Conservation (phyloP, 2,888 invertebrate genomes). For the Notocelia uddmanniana region DNA sequence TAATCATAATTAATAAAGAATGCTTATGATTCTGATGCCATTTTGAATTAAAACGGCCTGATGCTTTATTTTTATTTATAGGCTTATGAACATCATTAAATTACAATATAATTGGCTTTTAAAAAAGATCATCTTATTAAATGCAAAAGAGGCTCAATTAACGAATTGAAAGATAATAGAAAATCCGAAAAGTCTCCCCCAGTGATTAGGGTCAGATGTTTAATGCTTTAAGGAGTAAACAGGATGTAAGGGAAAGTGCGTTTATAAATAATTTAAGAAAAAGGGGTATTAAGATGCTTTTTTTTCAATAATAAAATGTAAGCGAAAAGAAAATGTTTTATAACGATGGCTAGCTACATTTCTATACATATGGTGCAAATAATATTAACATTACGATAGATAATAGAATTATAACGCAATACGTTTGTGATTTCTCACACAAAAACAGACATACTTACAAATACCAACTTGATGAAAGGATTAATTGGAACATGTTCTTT, state of each 20-base stretch:
- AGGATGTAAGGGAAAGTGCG: conserved; percentile 5
- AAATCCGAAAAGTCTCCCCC: conserved; percentile 5
- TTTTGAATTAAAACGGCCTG: neutral
- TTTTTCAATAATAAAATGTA: neutral
- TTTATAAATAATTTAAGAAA: conserved; percentile 3
- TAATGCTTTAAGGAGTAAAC: conserved; percentile 16
- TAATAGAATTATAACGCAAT: no score
- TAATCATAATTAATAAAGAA: no score
- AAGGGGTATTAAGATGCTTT: neutral
- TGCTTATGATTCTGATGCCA: no score
- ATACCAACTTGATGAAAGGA: no score
- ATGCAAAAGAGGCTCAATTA: conserved; percentile 40
- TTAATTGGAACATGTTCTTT: no score
- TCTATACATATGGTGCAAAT: no score
- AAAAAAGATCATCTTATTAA: conserved; percentile 19
- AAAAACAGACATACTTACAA: no score
- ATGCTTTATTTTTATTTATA: neutral
- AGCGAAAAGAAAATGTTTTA: no score
- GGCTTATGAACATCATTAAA: neutral
- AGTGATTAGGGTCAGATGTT: conserved; percentile 19
- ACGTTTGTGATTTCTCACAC: no score
- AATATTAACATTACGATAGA: no score
- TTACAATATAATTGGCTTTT: neutral
- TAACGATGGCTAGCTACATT: no score
- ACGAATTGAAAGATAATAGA: conserved; percentile 36